These are phyloP conservation scores for Sinocyclocheilus grahami DNA, from an alignment of 2,113 vertebrate species.

Conservation along the genomic window DNA sequence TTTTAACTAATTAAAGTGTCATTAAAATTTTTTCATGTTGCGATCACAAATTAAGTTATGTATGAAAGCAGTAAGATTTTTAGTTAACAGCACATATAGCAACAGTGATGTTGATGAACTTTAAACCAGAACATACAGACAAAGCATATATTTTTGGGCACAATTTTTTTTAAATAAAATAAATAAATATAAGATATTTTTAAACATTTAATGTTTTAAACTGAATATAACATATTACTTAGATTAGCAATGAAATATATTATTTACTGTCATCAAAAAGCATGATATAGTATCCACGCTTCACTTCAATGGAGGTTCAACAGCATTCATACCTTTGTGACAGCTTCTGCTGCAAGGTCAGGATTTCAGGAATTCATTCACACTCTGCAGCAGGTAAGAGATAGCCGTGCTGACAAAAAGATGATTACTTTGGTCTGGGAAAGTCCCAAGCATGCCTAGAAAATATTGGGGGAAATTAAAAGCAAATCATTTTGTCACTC, in stretches of 20 bases:
- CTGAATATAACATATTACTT: background rate
- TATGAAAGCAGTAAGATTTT: background rate
- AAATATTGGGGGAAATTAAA: constrained; percentile 27
- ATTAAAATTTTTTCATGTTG: constrained; percentile 18
- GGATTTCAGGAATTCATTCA: background rate
- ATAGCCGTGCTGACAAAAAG: constrained; percentile 51
- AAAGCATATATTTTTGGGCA: background rate
- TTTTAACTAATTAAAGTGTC: constrained; percentile 33
- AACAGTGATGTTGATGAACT: background rate
- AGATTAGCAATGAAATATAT: background rate
- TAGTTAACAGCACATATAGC: background rate
- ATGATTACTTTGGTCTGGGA: constrained; percentile 48
- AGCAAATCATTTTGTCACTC: constrained; percentile 56
- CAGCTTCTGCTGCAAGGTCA: background rate
- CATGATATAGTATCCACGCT: background rate
- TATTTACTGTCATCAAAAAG: background rate
- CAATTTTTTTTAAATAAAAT: too few species aligned
- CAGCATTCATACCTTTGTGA: constrained; percentile 3
- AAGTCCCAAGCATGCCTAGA: constrained; percentile 1
- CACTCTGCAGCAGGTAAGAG: constrained; percentile 27
- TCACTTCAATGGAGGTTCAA: background rate
- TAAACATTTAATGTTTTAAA: background rate
- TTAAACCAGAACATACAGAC: background rate
- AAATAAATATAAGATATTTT: too few species aligned
- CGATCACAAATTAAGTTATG: background rate